phyloP scores from a whole-genome alignment of 2,888 invertebrate species.

The Ophion obscuratus region DNA sequence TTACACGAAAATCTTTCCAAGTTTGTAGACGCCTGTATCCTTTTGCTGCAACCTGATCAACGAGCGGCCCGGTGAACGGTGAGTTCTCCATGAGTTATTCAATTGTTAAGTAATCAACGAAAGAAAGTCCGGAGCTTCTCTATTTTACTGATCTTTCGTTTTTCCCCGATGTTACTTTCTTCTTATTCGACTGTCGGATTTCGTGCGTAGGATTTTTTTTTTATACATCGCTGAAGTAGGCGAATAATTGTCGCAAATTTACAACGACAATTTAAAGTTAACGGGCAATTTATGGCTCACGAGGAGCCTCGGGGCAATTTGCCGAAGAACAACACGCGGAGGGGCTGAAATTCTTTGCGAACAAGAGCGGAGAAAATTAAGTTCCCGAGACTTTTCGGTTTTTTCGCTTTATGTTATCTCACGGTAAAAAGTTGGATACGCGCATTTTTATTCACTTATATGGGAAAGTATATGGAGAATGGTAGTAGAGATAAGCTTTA shows the following conservation, averaged over 20 bases:
- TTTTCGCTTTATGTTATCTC: neutral
- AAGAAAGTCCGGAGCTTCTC: neutral
- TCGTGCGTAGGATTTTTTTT: neutral
- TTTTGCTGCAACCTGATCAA: neutral
- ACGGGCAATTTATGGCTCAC: conserved; percentile 1
- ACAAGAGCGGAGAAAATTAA: conserved; percentile 27
- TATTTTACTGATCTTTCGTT: neutral
- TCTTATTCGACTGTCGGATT: neutral
- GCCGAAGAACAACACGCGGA: neutral
- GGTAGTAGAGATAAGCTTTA: too few species aligned
- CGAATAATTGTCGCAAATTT: neutral
- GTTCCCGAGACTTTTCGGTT: conserved; percentile 8
- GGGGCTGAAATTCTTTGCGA: conserved; percentile 30
- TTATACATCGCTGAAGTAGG: neutral
- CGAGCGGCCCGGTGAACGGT: conserved; percentile 2
- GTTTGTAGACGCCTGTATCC: neutral
- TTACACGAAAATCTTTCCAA: neutral
- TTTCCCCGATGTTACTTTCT: neutral
- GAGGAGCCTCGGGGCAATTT: conserved; percentile 13
- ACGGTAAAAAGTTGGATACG: neutral
- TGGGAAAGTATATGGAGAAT: too few species aligned
- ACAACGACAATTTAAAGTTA: neutral
- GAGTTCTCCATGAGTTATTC: conserved; percentile 8
- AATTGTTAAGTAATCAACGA: neutral
- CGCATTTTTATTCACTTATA: too few species aligned